Evolutionary conservation across 2,888 invertebrate genomes (phyloP), one percentile per base, ranked within the genome.

Genomic region (Erpobdella octoculata): DNA sequence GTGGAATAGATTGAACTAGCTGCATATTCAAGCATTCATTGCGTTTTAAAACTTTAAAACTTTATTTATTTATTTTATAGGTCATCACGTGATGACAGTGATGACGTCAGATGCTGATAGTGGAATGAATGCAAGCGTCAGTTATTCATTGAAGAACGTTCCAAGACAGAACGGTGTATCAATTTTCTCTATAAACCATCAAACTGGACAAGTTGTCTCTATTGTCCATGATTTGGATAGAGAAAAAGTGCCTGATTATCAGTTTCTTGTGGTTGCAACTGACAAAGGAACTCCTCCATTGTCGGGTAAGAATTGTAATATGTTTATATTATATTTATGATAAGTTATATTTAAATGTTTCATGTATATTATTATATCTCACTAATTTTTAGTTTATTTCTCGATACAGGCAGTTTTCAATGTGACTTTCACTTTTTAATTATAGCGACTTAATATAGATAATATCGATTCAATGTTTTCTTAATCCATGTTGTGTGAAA

Each of bases 101-200:
- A 93, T 93, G 18, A 96, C 96, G 8, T 91, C 92, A 46, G 97
- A 97, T 85, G 93, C 93, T 82, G 97, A 97, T 81, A 93, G 93
- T 82, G 93, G 94, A 2, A 90, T 89, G 73, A 95, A 95, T 86
- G 93, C 94, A 72, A 91, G 75, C 3, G 76, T 80, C n/a, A 72
- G 68, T 18, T 80, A 79, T 70, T 75, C 76, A 0, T 77, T 80
- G 64, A 75, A 74, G 15, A 74, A 77, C 66, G 76, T 77, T 18
- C 77, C 77, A 1, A 73, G 72, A 41, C 31, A 69, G 46, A 71
- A 68, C 31, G 67, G 70, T n/a, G 38, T 21, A 28, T 72, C 74
- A 0, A 69, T 78, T 37, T 78, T 78, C 67, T 71, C 76, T 46
- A 80, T 82, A 18, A 78, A 81, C 71, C 70, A 71, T 4, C 71